Percentiles rank a stretch among this genome's conserved stretches.
phyloP scores from a whole-genome alignment of 2,888 invertebrate genomes.

The Romanomermis culicivorax region DNA sequence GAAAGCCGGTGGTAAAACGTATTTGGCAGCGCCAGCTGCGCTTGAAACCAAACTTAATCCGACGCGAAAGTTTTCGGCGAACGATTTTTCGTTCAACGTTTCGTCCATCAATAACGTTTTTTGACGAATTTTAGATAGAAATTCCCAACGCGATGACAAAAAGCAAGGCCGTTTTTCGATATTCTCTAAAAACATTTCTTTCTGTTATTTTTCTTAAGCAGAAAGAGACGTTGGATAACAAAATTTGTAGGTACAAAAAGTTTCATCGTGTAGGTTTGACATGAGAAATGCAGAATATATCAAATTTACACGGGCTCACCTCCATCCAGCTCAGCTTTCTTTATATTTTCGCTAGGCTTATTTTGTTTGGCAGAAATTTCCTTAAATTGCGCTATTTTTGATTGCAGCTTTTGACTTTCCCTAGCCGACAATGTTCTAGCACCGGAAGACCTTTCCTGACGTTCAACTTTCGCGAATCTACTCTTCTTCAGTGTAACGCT shows the following conservation, averaged over 20 bases:
- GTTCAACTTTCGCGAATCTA: constrained; percentile 9
- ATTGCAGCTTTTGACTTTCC: constrained; percentile 2
- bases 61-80: constrained; percentile 10
- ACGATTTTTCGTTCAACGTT: constrained; percentile 12
- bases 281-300: too few relatives aligned
- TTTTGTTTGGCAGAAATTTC: not conserved
- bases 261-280: too few relatives aligned
- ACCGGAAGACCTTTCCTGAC: not conserved
- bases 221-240: too few relatives aligned
- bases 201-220: not conserved
- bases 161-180: constrained; percentile 11
- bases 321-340: too few relatives aligned
- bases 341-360: too few relatives aligned
- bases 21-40: constrained; percentile 8
- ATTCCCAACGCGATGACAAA: constrained; percentile 13
- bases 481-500: constrained; percentile 13
- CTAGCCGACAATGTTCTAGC: not conserved
- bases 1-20: constrained; percentile 59
- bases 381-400: not conserved
- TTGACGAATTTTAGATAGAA: constrained; percentile 13
- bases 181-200: constrained; percentile 3
- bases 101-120: constrained; percentile 12
- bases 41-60: constrained; percentile 9
- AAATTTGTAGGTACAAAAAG: too few relatives aligned
- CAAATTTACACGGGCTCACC: too few relatives aligned